These are phyloP conservation scores for Idris sp. DNA, from an alignment of 1,140 invertebrate genomes.

Conservation along the genomic window DNA sequence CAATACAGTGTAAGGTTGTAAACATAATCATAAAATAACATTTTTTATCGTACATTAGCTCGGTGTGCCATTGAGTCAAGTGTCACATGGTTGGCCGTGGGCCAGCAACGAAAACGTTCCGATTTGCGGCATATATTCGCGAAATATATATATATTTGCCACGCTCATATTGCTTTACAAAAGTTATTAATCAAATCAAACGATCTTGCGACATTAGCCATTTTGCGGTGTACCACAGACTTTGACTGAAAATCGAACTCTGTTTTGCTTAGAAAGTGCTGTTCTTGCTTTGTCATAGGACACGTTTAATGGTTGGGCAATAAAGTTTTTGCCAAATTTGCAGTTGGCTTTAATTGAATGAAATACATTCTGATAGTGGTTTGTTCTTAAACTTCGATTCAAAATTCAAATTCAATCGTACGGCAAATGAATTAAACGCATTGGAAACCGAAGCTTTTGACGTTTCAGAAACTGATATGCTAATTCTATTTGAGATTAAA, in stretches of 20 bases:
- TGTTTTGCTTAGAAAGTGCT: no score
- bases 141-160: constrained; percentile 30
- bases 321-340: constrained; percentile 24
- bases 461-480: no score
- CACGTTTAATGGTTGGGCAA: not conserved
- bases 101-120: constrained; percentile 45
- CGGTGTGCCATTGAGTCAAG: constrained; percentile 32
- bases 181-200: constrained; percentile 57
- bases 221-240: not conserved
- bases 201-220: constrained; percentile 16
- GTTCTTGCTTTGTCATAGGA: no score
- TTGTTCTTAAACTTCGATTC: no score
- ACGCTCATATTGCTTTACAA: constrained; percentile 38
- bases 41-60: constrained; percentile 12
- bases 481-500: no score
- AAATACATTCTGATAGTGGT: no score
- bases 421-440: no score
- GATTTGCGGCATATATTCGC: constrained; percentile 53
- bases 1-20: no score
- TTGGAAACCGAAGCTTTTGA: no score
- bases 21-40: no score
- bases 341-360: no score
- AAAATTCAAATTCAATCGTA: no score
- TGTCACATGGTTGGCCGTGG: constrained; percentile 40
- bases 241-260: not conserved